Evolutionary conservation across 2,797 vertebrate genomes (phyloP), one percentile per base, ranked within the genome.

Genomic region (Chaunax sp.): DNA sequence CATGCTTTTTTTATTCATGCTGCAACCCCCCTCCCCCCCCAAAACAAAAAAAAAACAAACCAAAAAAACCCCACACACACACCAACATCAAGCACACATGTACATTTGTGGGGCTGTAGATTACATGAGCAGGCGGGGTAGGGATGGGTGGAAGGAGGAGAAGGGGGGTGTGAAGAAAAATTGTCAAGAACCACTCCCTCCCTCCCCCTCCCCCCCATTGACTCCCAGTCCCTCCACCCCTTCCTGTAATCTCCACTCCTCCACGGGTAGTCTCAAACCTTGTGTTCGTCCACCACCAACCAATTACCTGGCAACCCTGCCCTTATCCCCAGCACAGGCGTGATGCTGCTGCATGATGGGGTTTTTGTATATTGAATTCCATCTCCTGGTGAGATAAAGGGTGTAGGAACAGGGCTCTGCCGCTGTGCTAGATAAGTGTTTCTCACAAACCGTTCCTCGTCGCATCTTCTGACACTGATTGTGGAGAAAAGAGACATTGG

Each of bases 221-320:
- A 71, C 81, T 89, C 85, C 78, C 77, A 84, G 66, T 89, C 82
- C 87, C 87, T 86, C 86, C 90, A 84, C 86, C 89, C 83, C 85
- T 88, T 82, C 82, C 85, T 90, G 89, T 92, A 90, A 92, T 92
- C 91, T 93, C 89, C 88, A 89, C 85, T 92, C 90, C 91, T 89
- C 92, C 84, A 83, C 77, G 90, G 92, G 93, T 92, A 90, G 92
- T 92, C 92, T 93, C 87, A 92, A 92, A 92, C 90, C 92, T 93
- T 92, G 90, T 93, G 91, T 94, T 94, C 90, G 88, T 94, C 91
- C 90, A 91, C 90, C 94, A 94, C 94, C 95, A 96, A 94, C 95
- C 96, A 97, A 97, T 97, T 97, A 96, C 96, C 96, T 95, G 93
- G 93, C 94, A 96, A 94, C 94, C 93, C 92, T 94, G 95, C 93